Evolutionary conservation across 2,888 invertebrate species (phyloP).

Genomic region (Ormyrus labotus): DNA sequence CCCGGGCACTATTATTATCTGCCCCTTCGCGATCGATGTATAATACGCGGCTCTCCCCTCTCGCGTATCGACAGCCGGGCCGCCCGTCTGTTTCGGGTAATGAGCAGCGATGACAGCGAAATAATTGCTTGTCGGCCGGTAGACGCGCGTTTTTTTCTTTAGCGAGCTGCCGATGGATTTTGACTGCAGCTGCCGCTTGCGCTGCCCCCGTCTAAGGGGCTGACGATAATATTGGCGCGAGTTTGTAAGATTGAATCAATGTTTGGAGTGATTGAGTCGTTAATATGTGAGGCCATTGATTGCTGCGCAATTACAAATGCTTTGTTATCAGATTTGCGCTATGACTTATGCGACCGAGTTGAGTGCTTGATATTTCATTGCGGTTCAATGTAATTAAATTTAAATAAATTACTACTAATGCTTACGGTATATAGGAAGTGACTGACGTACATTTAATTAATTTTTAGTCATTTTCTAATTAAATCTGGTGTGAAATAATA

Average conservation of each 20-base stretch:
- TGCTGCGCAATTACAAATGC: slow-evolving; percentile 18
- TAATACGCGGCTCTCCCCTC: background rate
- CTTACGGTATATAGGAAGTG: no score
- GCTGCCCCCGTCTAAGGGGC: background rate
- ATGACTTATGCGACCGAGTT: background rate
- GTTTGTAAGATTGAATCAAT: slow-evolving; percentile 24
- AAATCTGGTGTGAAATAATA: no score
- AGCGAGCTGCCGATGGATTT: slow-evolving; percentile 4
- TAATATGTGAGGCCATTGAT: slow-evolving; percentile 1
- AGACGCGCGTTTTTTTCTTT: background rate
- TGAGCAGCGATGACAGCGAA: background rate
- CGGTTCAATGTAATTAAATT: background rate
- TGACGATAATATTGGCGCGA: background rate
- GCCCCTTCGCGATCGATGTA: slow-evolving; percentile 22
- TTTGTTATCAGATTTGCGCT: slow-evolving; percentile 31
- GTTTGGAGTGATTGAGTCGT: slow-evolving; percentile 25
- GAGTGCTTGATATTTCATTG: slow-evolving; percentile 6
- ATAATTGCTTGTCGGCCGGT: slow-evolving; percentile 15
- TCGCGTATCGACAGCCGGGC: no score
- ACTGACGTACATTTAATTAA: no score
- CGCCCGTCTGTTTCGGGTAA: background rate
- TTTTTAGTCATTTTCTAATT: no score
- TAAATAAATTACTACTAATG: no score
- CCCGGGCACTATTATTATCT: slow-evolving; percentile 58
- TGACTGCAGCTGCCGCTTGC: background rate